Evolutionary conservation across 2,888 invertebrate genomes (phyloP), one percentile per base, ranked within the genome.

Genomic region (Dasysyrphus tricinctus): DNA sequence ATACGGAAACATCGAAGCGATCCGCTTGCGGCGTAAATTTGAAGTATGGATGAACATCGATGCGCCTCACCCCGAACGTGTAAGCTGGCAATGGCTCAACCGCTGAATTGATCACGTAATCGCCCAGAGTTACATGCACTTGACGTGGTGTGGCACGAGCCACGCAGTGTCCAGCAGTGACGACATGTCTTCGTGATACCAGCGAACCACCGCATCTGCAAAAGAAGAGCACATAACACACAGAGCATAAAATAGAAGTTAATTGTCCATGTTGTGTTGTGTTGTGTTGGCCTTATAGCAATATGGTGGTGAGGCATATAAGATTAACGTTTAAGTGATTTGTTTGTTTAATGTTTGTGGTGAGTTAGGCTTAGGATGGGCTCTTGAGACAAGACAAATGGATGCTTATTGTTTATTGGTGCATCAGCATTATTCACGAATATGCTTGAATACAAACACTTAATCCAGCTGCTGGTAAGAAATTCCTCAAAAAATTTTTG

Each of bases 151-250:
- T 96, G 61, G 97, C 97, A 89, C 97, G 95, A 69, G 98, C 98
- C 34, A 98, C 98, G 92, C 98, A 98, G 92, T 98, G 98, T 0
- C 98, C 98, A 5, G 98, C 98, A 3, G 98, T 98, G 75, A 98
- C 97, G 11, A 98, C 98, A 93, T 98, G 97, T 77, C 97, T 95
- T 34, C 97, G 95, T 89, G 97, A 98, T 89, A 98, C 97, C 88
- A 98, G 93, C 1, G 98, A 98, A 34, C 98, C 98, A 51, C 98
- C 98, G 91, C 98, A 98, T 92, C 98, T 96, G 93, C 70, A 92
- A 92, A 32, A 54, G 54, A 77, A 57, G 49, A 54, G 16, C 47
- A 65, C 54, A 51, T 4, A 76, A 49, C 16, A 49, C 19, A 9
- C 47, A 49, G 37, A 42, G 61, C 56, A 73, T 59, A 51, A 75